These are phyloP conservation scores for Bellardia pandia DNA, from an alignment of 2,888 invertebrate genomes.

Conservation along the genomic window DNA sequence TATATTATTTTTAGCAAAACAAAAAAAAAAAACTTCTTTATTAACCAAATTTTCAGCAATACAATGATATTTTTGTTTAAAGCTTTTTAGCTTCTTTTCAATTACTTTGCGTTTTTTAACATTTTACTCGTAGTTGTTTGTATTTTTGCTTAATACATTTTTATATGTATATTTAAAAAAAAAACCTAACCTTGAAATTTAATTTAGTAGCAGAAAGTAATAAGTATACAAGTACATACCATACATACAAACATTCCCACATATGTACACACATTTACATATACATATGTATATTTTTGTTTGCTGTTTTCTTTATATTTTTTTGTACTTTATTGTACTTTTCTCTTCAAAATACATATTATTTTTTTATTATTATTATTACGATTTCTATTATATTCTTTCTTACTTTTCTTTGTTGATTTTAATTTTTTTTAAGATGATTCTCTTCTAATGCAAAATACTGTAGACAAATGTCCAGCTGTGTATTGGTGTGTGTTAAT, in stretches of 20 bases:
- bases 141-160: neutral
- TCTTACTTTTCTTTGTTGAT: constrained; percentile 16
- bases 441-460: constrained; percentile 43
- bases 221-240: constrained; percentile 29
- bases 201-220: constrained; percentile 57
- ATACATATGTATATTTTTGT: neutral
- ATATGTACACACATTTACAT: neutral
- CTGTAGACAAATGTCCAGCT: neutral
- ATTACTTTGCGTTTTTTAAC: too few relatives aligned
- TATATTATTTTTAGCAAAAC: too few relatives aligned
- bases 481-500: neutral
- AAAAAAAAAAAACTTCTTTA: too few relatives aligned
- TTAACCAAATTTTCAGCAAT: too few relatives aligned
- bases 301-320: constrained; percentile 18
- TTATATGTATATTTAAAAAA: neutral
- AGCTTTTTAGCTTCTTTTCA: too few relatives aligned
- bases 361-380: constrained; percentile 44
- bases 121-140: too few relatives aligned
- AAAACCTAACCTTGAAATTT: constrained; percentile 69
- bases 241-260: neutral
- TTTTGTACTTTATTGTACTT: neutral
- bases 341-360: constrained; percentile 16
- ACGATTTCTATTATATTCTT: constrained; percentile 15
- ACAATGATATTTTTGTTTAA: too few relatives aligned
- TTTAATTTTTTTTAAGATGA: constrained; percentile 28